Evolutionary conservation across 2,888 invertebrate species (phyloP), one percentile per base, ranked within the genome.

Genomic region (Conops quadrifasciatus): DNA sequence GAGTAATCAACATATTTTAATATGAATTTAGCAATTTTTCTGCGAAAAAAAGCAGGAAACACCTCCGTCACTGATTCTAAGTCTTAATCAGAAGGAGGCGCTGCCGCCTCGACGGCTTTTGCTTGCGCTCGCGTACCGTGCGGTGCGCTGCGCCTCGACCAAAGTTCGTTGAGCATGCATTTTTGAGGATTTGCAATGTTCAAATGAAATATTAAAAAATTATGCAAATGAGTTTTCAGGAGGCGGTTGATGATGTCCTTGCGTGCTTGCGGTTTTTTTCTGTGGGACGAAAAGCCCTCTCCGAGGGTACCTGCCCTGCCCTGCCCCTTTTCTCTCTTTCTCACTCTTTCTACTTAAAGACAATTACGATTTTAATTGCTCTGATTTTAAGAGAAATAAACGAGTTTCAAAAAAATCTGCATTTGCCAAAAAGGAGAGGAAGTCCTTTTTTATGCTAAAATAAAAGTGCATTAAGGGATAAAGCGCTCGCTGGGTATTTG

Each of bases 201-300:
- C 80, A 84, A 82, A 82, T 82, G 84, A 80, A 81, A 82, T 81
- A 84, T 84, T 84, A 83, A 84, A 77, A 84, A 84, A 85, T 84
- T 84, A 84, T 84, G 83, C 82, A 84, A 85, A 84, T 84, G 83
- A 82, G 82, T 82, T 81, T 36, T 36, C 36, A 36, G 36, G n/a
- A n/a, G n/a, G n/a, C n/a, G n/a, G n/a, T n/a, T n/a, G n/a, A n/a
- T n/a, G n/a, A n/a, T 36, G 4, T 77, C 70, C 73, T 72, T 73
- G 64, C 75, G 77, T 75, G 73, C 75, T 71, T 67, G 71, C 63
- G 49, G 28, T 30, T 19, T 24, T 64, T 26, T 66, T 9, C 15
- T 26, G n/a, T 28, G 47, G 21, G n/a, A n/a, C n/a, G n/a, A 53
- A 53, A 53, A 21, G 53, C n/a, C 49, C 49, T n/a, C 13, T 49